A percentile compares a stretch with the other conserved stretches of the same genome.
Evolutionary conservation across 2,797 vertebrate species (phyloP).

Genomic region (Alosa sapidissima): DNA sequence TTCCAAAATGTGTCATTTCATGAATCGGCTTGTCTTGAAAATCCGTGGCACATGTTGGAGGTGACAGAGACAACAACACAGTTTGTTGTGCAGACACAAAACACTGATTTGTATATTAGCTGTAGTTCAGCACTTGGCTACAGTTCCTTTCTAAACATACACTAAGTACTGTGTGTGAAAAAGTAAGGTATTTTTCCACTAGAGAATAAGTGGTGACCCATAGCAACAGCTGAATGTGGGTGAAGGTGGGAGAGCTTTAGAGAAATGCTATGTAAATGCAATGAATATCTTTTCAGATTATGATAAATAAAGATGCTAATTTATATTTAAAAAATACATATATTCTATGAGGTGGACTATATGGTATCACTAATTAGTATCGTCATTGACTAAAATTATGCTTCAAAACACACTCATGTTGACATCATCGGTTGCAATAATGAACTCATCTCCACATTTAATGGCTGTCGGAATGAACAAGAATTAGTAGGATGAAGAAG

Average conservation of each 20-base stretch:
- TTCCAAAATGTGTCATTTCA: slow-evolving; percentile 26
- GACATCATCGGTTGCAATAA: neutral
- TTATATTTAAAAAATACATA: too few relatives aligned
- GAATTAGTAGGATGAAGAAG: too few relatives aligned
- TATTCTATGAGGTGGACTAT: too few relatives aligned
- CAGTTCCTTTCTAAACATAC: slow-evolving; percentile 63
- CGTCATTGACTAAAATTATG: neutral
- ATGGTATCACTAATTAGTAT: neutral
- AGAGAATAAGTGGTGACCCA: neutral
- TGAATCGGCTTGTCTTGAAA: slow-evolving; percentile 53
- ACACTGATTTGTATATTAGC: slow-evolving; percentile 71
- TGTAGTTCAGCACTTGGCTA: slow-evolving; percentile 68
- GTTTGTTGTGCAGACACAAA: slow-evolving; percentile 79
- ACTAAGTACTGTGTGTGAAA: neutral
- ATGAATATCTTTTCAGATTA: neutral
- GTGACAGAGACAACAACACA: slow-evolving; percentile 72
- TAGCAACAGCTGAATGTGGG: neutral
- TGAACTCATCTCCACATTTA: neutral
- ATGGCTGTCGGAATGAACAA: neutral
- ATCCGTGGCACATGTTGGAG: slow-evolving; percentile 60
- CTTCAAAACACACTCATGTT: neutral
- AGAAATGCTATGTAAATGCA: neutral
- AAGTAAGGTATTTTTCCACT: neutral
- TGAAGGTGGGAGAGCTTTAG: neutral
- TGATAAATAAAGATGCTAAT: too few relatives aligned